Percentiles rank a stretch among this genome's conserved stretches.
Conservation (phyloP, 2,888 invertebrate genomes). For the Horisme vitalbata region DNA sequence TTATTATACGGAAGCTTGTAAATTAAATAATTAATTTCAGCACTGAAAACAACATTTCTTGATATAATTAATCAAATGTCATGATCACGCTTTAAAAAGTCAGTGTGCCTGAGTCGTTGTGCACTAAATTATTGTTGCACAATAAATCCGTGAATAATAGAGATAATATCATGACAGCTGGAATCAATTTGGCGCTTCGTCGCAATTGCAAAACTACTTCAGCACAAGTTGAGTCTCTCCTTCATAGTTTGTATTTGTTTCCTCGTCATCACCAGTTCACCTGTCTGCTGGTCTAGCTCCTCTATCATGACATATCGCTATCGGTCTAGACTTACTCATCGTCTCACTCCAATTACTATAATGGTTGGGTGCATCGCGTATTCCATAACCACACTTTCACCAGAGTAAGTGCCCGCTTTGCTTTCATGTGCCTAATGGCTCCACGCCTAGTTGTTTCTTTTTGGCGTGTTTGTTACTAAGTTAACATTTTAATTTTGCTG, state of each 20-base stretch:
- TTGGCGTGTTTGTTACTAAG: constrained; percentile 12
- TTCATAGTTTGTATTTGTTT: not conserved
- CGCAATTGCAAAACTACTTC: no score
- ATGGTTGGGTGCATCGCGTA: constrained; percentile 63
- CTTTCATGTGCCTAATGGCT: constrained; percentile 59
- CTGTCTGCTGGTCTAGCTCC: constrained; percentile 23
- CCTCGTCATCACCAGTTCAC: constrained; percentile 18
- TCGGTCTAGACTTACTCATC: constrained; percentile 43
- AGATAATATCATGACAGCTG: no score
- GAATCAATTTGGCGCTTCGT: no score
- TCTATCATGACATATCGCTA: constrained; percentile 29
- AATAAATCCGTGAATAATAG: no score
- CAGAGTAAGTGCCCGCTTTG: constrained; percentile 52
- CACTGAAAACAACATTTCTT: no score
- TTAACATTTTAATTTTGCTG: not conserved
- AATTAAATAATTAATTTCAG: no score
- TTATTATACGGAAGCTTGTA: no score
- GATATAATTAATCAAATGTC: no score
- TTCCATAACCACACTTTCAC: constrained; percentile 70
- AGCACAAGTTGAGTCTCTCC: no score
- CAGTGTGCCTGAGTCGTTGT: no score
- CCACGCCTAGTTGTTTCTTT: constrained; percentile 30
- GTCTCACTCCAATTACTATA: constrained; percentile 70
- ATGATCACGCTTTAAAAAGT: no score
- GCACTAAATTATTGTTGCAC: no score